Evolutionary conservation across 2,797 vertebrate species (phyloP).

Genomic region (Cirrhinus molitorella): DNA sequence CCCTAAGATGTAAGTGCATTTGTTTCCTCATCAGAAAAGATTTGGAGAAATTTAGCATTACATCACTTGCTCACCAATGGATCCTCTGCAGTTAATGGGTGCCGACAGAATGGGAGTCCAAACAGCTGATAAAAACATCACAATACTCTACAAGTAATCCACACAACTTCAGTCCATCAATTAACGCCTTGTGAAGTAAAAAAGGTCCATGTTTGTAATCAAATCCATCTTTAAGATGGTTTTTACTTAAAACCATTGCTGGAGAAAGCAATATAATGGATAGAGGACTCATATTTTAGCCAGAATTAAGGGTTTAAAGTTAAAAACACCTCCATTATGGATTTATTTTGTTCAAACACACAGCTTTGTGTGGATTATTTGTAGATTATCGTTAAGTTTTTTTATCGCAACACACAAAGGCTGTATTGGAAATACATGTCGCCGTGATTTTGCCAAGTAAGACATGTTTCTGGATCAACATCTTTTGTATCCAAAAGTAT

Average conservation of each 20-base stretch:
- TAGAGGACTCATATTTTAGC: no score
- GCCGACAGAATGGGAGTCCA: not conserved
- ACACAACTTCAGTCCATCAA: not conserved
- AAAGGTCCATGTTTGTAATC: not conserved
- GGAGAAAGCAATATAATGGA: no score
- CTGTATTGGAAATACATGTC: no score
- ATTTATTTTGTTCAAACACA: no score
- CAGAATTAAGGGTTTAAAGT: no score
- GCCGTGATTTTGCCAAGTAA: no score
- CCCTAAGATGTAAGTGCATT: not conserved
- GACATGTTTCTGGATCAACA: no score
- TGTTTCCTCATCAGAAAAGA: not conserved
- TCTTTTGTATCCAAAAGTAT: no score
- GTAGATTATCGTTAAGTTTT: no score
- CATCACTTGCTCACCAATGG: not conserved
- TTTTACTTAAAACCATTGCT: not conserved
- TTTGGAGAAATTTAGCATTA: not conserved
- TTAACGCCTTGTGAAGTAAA: not conserved
- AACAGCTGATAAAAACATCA: not conserved
- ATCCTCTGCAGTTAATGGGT: not conserved
- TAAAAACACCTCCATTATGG: no score
- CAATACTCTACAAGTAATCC: not conserved
- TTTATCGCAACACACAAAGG: no score
- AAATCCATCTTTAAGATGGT: not conserved
- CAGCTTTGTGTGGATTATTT: no score